Conservation (phyloP, 2,797 vertebrate genomes). For the Linurgus olivaceus region DNA sequence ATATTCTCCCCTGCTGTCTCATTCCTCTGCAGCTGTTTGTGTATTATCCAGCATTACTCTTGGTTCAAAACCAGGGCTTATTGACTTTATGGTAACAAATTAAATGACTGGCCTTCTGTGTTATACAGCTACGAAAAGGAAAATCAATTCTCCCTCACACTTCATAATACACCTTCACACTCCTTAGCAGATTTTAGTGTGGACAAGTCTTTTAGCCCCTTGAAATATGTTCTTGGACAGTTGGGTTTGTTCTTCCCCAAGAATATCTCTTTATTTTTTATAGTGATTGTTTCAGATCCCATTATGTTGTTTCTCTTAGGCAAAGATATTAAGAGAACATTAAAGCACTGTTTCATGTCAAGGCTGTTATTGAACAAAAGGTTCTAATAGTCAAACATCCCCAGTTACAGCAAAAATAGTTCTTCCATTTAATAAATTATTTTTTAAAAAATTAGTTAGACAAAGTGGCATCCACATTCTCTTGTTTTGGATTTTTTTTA, state of each 20-base stretch:
- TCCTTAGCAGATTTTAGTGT: not conserved
- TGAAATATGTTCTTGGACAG: not conserved
- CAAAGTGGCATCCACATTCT: not conserved
- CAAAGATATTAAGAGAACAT: not conserved
- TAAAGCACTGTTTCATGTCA: not conserved
- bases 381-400: not conserved
- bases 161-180: not conserved
- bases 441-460: not conserved
- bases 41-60: not conserved
- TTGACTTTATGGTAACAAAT: not conserved
- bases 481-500: not conserved
- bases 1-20: not conserved
- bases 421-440: not conserved
- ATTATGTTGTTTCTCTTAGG: not conserved
- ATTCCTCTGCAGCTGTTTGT: not conserved
- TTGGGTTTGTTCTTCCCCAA: not conserved
- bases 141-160: not conserved
- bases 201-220: not conserved
- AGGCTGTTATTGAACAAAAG: not conserved
- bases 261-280: not conserved
- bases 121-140: not conserved
- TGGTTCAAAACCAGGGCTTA: not conserved
- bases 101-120: not conserved
- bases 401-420: slow-evolving; percentile 3
- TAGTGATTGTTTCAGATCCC: not conserved